These are phyloP conservation scores for Cossypha heuglini DNA, from an alignment of 2,797 vertebrate species.

Conservation along the genomic window DNA sequence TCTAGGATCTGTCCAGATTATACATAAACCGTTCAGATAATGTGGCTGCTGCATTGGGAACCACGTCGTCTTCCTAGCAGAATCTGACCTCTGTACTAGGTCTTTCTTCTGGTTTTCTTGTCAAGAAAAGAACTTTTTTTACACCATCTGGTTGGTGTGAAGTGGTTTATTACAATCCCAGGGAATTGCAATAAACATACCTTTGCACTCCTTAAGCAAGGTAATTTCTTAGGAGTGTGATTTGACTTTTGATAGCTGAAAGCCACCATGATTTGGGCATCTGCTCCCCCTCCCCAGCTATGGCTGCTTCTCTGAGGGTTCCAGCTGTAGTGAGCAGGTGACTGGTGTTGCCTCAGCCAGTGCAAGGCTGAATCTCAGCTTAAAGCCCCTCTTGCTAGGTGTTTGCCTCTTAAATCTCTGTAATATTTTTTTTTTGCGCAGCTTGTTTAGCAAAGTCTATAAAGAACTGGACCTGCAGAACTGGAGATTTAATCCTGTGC, in stretches of 20 bases:
- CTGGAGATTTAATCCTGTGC: not conserved
- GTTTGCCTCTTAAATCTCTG: not conserved
- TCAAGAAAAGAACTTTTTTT: not conserved
- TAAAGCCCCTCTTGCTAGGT: not conserved
- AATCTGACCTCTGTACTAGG: not conserved
- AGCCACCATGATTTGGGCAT: not conserved
- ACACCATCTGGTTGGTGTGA: not conserved
- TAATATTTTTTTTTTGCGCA: not conserved
- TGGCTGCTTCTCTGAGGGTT: not conserved
- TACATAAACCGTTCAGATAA: not conserved
- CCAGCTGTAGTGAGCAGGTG: not conserved
- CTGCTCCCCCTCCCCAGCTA: not conserved
- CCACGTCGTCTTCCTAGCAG: fast-evolving
- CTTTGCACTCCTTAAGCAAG: not conserved
- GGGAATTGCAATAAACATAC: not conserved
- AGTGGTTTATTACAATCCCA: not conserved
- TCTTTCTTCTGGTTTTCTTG: not conserved
- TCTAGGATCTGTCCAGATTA: not conserved
- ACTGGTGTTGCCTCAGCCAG: not conserved
- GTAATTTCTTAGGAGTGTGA: not conserved
- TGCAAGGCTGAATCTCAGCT: not conserved
- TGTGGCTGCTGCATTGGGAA: not conserved
- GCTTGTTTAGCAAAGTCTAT: not conserved
- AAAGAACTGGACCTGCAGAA: not conserved
- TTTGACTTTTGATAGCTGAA: not conserved